Percentiles rank a stretch among this genome's conserved stretches.
Evolutionary conservation across 2,113 vertebrate genomes (phyloP).

Genomic region (Trichechus manatus): DNA sequence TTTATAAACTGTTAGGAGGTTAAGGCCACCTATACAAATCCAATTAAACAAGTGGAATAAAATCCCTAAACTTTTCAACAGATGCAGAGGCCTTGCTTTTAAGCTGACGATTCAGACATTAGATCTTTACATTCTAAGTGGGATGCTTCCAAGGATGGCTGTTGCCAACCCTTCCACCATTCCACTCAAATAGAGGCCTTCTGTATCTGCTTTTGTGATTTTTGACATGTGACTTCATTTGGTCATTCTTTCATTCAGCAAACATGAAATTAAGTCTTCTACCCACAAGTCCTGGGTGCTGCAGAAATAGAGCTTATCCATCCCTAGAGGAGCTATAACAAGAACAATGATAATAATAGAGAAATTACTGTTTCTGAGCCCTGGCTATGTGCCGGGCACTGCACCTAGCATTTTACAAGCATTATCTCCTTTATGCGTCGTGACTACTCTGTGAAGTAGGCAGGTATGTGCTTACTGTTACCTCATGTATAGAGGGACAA

Average conservation of each 20-base stretch:
- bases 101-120: not conserved
- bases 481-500: not conserved
- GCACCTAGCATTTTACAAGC: not conserved
- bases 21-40: not conserved
- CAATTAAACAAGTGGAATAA: not conserved
- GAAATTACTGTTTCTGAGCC: not conserved
- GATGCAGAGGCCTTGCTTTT: not conserved
- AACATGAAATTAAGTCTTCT: not conserved
- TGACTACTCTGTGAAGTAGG: not conserved
- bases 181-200: not conserved
- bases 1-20: not conserved
- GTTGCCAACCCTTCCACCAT: not conserved
- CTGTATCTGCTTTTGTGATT: not conserved
- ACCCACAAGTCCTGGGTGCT: not conserved
- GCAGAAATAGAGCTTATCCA: not conserved
- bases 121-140: not conserved
- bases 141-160: not conserved
- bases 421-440: not conserved
- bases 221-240: not conserved
- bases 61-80: not conserved
- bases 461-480: accelerated
- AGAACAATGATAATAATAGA: not conserved
- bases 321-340: not conserved
- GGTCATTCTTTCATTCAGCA: not conserved
- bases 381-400: not conserved